These are phyloP conservation scores for Ailuropoda melanoleuca DNA, from an alignment of 2,113 vertebrate genomes.

Conservation along the genomic window DNA sequence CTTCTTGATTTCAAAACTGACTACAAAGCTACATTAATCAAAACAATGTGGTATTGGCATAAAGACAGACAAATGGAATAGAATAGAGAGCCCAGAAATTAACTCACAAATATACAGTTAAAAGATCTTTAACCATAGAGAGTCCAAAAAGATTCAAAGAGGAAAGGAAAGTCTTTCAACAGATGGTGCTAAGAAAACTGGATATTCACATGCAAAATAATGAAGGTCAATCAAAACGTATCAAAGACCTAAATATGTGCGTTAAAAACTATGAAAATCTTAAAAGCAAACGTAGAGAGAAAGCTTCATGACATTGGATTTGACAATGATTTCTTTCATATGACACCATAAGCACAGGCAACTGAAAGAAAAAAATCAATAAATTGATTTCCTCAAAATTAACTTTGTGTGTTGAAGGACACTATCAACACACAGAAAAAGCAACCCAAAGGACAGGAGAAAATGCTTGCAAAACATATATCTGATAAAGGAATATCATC, in stretches of 20 bases:
- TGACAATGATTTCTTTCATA: background rate
- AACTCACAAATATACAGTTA: background rate
- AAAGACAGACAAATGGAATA: background rate
- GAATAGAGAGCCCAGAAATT: background rate
- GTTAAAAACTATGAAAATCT: background rate
- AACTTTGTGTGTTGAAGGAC: background rate
- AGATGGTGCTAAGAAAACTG: background rate
- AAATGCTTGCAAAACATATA: background rate
- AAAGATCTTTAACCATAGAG: background rate
- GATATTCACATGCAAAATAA: background rate
- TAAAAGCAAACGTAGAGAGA: background rate
- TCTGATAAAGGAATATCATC: background rate
- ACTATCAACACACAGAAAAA: background rate
- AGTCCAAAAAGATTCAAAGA: background rate
- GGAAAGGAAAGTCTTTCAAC: background rate
- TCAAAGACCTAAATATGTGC: background rate
- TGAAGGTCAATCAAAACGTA: background rate
- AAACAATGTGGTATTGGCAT: background rate
- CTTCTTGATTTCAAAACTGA: background rate
- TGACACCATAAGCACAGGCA: background rate
- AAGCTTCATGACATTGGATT: background rate
- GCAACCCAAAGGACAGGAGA: background rate
- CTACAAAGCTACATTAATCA: background rate
- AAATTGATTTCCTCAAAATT: background rate
- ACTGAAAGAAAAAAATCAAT: background rate